A percentile compares a stretch with the other conserved stretches of the same genome.
These are phyloP conservation scores for Torymus texanus DNA, from an alignment of 2,888 invertebrate genomes.

Conservation along the genomic window DNA sequence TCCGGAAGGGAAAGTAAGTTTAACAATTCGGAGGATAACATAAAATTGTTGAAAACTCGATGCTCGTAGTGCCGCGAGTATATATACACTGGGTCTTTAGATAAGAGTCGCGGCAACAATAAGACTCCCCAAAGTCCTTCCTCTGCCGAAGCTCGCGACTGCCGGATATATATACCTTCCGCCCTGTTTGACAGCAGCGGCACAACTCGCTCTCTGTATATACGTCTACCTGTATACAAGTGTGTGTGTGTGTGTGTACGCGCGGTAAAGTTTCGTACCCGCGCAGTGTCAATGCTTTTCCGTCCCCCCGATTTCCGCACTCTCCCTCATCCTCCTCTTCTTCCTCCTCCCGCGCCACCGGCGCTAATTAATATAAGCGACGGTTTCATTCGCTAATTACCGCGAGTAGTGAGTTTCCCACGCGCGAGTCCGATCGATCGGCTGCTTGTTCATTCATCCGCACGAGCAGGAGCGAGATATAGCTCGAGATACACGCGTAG, in stretches of 20 bases:
- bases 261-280: conserved; percentile 12
- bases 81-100: background rate
- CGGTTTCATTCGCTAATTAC: conserved; percentile 46
- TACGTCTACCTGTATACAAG: background rate
- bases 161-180: background rate
- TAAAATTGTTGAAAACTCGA: conserved; percentile 35
- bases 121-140: conserved; percentile 39
- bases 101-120: conserved; percentile 42
- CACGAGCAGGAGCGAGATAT: background rate
- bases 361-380: conserved; percentile 43
- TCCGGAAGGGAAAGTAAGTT: conserved; percentile 26
- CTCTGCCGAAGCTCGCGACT: background rate
- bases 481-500: background rate
- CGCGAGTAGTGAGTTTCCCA: conserved; percentile 25
- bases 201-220: background rate
- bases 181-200: conserved; percentile 13
- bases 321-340: too few species aligned
- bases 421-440: conserved; percentile 35
- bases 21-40: conserved; percentile 42
- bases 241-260: too few species aligned
- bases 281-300: conserved; percentile 38
- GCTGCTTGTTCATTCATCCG: background rate
- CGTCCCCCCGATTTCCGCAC: background rate
- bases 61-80: background rate
- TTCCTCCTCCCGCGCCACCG: background rate